Conservation (phyloP, 2,888 invertebrate species). For the Euplexia lucipara region DNA sequence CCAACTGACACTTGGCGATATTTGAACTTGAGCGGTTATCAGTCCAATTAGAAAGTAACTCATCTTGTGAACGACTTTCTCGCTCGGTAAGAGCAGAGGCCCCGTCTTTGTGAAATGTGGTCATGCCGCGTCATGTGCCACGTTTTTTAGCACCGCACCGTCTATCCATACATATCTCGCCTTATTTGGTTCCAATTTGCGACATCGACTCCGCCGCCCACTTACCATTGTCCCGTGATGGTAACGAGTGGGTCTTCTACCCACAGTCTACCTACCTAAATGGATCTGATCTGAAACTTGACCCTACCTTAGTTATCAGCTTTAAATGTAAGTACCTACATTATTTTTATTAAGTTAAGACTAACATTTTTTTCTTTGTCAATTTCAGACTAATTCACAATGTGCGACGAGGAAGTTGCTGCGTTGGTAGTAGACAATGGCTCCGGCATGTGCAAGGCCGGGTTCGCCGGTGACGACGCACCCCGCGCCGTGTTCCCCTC, state of each 20-base stretch:
- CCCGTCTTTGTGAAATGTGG: constrained; percentile 72
- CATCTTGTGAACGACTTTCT: constrained; percentile 77
- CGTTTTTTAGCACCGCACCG: constrained; percentile 76
- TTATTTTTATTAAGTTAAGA: constrained; percentile 45
- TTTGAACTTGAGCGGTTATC: constrained; percentile 61
- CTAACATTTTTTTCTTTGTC: constrained; percentile 56
- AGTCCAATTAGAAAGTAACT: constrained; percentile 77
- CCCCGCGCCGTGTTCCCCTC: constrained; percentile 99
- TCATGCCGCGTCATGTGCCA: constrained; percentile 80
- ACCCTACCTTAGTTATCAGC: constrained; percentile 1
- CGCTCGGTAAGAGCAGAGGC: constrained; percentile 71
- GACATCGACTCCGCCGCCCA: constrained; percentile 82
- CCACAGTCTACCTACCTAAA: constrained; percentile 74
- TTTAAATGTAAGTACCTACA: constrained; percentile 36
- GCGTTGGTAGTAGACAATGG: constrained; percentile 99
- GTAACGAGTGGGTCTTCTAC: constrained; percentile 80
- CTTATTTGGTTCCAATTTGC: constrained; percentile 85
- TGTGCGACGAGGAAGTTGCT: constrained; percentile 98
- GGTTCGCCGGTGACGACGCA: constrained; percentile 98
- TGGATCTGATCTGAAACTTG: constrained; percentile 62
- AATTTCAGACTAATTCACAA: constrained; percentile 94
- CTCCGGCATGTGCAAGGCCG: constrained; percentile 99
- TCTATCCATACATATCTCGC: constrained; percentile 73
- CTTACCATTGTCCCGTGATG: constrained; percentile 73
- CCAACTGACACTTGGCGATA: constrained; percentile 48